Percentiles rank a stretch among this genome's conserved stretches.
Conservation (phyloP, 2,888 invertebrate genomes). For the Lithophane ornitopus region DNA sequence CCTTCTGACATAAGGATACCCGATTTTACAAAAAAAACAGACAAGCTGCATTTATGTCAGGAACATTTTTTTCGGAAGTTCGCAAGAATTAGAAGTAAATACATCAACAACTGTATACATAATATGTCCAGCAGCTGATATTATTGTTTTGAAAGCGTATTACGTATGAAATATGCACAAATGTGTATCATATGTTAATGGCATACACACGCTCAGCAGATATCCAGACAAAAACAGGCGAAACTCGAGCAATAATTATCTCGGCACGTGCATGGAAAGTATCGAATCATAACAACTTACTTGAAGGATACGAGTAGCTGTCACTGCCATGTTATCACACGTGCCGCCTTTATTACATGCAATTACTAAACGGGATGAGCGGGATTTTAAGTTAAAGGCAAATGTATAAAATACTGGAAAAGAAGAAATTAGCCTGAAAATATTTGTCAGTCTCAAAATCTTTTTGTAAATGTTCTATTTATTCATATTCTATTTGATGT, state of each 20-base stretch:
- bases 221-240: slow-evolving; percentile 36
- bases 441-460: not conserved
- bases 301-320: slow-evolving; percentile 32
- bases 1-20: not conserved
- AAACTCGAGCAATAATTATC: slow-evolving; percentile 52
- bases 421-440: not conserved
- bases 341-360: not conserved
- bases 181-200: slow-evolving; percentile 27
- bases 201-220: slow-evolving; percentile 47
- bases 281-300: slow-evolving; percentile 35
- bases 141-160: not conserved
- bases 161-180: not conserved
- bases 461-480: no score
- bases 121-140: not conserved
- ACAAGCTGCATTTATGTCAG: not conserved
- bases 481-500: not conserved
- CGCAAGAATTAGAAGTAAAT: not conserved
- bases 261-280: slow-evolving; percentile 46
- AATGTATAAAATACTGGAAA: not conserved
- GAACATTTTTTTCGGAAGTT: not conserved
- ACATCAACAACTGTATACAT: not conserved
- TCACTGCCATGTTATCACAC: slow-evolving; percentile 14
- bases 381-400: not conserved
- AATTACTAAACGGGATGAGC: not conserved
- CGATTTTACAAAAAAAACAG: not conserved